Conservation (phyloP, 2,113 vertebrate species). For the Cryptoleucopteryx plumbea region DNA sequence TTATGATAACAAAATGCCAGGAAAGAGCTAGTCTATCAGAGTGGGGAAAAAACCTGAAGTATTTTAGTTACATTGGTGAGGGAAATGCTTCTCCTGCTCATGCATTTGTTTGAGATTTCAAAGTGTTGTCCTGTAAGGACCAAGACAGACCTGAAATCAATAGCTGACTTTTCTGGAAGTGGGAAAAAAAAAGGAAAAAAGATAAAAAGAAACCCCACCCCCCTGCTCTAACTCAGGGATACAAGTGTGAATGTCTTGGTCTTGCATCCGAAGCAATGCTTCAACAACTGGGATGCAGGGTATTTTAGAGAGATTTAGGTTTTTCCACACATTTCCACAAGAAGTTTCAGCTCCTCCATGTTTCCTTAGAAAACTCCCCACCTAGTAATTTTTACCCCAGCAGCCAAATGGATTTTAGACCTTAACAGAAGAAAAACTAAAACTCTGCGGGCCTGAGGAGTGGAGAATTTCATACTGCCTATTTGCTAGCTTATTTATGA, state of each 20-base stretch:
- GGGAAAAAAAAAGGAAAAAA: background rate
- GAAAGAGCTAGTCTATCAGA: background rate
- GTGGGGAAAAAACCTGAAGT: background rate
- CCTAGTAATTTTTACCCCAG: background rate
- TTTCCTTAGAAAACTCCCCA: background rate
- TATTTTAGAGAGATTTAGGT: background rate
- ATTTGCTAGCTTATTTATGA: background rate
- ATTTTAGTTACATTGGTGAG: background rate
- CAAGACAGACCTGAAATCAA: background rate
- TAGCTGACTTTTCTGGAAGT: background rate
- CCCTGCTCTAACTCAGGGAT: background rate
- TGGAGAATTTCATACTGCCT: background rate
- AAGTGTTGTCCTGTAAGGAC: background rate
- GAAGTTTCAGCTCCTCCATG: background rate
- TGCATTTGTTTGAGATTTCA: background rate
- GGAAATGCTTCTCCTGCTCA: background rate
- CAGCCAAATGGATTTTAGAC: background rate
- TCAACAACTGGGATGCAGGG: background rate
- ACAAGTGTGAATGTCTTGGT: background rate
- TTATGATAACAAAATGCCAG: background rate
- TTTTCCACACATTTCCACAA: background rate
- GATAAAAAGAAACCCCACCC: background rate
- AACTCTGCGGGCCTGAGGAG: background rate
- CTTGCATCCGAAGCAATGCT: background rate
- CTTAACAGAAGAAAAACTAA: background rate